A percentile compares a stretch with the other conserved stretches of the same genome.
Evolutionary conservation across 2,113 vertebrate genomes (phyloP).

Genomic region (Lonchura striata): DNA sequence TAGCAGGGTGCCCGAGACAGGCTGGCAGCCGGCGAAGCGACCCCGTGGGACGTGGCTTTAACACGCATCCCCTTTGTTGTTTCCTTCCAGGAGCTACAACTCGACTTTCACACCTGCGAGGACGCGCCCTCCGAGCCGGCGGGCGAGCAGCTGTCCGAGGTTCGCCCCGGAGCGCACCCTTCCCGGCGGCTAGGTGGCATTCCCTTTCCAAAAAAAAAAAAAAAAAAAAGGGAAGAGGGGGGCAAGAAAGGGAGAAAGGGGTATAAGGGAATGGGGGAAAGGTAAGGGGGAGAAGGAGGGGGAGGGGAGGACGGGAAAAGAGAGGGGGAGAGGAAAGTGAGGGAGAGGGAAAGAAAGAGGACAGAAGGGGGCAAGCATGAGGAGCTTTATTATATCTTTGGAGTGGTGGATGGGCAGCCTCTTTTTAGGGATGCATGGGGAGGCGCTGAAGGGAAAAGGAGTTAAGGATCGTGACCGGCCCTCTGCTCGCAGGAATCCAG

Average conservation of each 20-base stretch:
- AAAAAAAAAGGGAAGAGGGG: fast-evolving
- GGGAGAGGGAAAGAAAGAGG: not conserved
- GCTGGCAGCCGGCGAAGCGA: not conserved
- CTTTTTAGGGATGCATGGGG: not conserved
- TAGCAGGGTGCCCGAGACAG: not conserved
- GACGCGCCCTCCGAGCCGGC: not conserved
- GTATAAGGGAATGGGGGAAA: not conserved
- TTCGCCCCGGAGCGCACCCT: not conserved
- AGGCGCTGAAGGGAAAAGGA: too few relatives aligned
- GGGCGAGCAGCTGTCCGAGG: not conserved
- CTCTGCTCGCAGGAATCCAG: not conserved
- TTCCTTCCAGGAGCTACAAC: not conserved
- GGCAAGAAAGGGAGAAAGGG: not conserved
- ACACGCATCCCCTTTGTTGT: not conserved
- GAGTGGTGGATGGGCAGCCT: not conserved
- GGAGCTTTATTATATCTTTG: not conserved
- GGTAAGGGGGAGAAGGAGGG: not conserved
- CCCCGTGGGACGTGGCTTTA: not conserved
- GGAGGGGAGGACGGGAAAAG: not conserved
- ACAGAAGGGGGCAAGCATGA: not conserved
- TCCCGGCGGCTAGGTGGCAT: not conserved
- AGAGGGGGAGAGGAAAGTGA: too few relatives aligned
- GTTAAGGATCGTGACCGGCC: not conserved
- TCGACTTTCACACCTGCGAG: constrained; percentile 43
- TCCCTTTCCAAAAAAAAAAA: too few relatives aligned